phyloP scores from a whole-genome alignment of 2,113 vertebrate species.

The Bos taurus region DNA sequence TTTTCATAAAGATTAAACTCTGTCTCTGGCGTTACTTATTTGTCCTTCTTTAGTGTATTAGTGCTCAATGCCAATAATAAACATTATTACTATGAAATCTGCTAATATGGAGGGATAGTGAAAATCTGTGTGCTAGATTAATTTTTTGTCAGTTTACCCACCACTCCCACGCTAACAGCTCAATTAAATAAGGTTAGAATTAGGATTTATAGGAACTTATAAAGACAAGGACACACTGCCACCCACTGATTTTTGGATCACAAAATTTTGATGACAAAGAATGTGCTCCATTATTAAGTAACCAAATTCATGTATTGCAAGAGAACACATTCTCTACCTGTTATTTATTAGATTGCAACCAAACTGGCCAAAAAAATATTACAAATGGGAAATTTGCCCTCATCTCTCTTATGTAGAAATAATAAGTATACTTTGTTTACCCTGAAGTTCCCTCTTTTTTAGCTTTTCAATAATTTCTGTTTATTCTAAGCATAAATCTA shows the following conservation, averaged over 20 bases:
- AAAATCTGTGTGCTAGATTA: constrained; percentile 30
- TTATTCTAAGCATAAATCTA: background rate
- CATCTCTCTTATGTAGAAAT: background rate
- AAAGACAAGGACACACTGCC: constrained; percentile 14
- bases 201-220: constrained; percentile 43
- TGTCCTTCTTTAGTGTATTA: constrained; percentile 14
- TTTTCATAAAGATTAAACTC: constrained; percentile 39
- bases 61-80: background rate
- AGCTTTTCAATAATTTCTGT: background rate
- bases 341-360: background rate
- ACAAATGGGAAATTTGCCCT: background rate
- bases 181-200: constrained; percentile 34
- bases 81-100: background rate
- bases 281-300: constrained; percentile 3
- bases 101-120: background rate
- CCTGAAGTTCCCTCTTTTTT: background rate
- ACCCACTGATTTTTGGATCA: constrained; percentile 41
- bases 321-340: background rate
- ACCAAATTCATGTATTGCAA: constrained; percentile 8
- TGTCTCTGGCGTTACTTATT: background rate
- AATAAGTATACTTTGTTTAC: background rate
- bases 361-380: background rate
- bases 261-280: constrained; percentile 49
- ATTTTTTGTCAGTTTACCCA: background rate
- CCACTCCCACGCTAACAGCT: background rate